phyloP scores from a whole-genome alignment of 2,797 vertebrate genomes.

The Tenualosa ilisha region DNA sequence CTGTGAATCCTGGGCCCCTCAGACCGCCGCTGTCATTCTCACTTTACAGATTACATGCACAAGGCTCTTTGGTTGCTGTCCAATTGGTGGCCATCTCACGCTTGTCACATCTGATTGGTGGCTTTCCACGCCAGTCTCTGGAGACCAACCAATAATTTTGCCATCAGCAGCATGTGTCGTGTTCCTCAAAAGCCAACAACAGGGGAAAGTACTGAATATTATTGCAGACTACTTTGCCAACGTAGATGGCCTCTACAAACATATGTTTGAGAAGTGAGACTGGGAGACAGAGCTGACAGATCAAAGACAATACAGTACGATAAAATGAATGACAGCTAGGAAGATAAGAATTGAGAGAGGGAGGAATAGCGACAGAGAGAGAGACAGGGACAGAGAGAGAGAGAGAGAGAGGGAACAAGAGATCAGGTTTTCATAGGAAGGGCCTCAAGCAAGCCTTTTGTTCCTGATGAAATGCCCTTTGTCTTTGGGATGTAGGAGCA shows the following conservation, averaged over 20 bases:
- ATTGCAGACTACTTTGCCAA: not conserved
- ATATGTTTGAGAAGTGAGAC: constrained; percentile 14
- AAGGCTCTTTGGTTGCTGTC: constrained; percentile 58
- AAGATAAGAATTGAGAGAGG: constrained; percentile 12
- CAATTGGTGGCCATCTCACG: constrained; percentile 57
- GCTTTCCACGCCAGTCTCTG: constrained; percentile 58
- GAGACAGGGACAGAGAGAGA: not conserved
- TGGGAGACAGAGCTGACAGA: constrained; percentile 12
- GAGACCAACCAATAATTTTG: constrained; percentile 41
- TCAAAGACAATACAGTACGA: not conserved
- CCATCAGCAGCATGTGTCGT: not conserved
- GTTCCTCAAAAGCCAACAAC: not conserved
- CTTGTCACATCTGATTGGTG: constrained; percentile 59
- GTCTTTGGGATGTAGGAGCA: constrained; percentile 54
- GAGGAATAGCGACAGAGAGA: not conserved
- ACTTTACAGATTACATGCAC: constrained; percentile 64
- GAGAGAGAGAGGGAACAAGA: constrained; percentile 9
- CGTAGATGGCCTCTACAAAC: not conserved
- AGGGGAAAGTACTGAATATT: not conserved
- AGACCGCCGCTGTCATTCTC: constrained; percentile 62
- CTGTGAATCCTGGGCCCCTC: constrained; percentile 62
- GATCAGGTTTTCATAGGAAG: constrained; percentile 46
- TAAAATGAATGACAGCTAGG: constrained; percentile 12
- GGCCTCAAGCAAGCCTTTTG: constrained; percentile 53
- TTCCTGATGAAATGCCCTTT: constrained; percentile 59